These are phyloP conservation scores for Halcyon malimbica DNA, from an alignment of 2,113 vertebrate genomes.

Conservation along the genomic window DNA sequence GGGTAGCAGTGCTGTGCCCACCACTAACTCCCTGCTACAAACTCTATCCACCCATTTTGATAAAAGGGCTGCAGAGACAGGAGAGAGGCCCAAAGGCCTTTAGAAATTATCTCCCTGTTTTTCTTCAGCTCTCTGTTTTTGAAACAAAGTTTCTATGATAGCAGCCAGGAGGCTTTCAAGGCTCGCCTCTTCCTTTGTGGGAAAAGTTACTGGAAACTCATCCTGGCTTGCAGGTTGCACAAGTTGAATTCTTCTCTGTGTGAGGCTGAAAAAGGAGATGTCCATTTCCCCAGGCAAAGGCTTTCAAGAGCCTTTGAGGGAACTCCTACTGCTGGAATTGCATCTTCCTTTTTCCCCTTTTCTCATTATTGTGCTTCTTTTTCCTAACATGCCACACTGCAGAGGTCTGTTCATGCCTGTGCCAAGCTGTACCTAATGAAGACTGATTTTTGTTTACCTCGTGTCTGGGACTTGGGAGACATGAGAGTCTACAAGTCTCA, in stretches of 20 bases:
- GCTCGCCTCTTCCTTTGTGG: not conserved
- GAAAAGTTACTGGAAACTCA: not conserved
- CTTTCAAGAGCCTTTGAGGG: not conserved
- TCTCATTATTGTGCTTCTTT: not conserved
- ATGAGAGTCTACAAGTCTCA: not conserved
- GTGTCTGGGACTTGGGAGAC: not conserved
- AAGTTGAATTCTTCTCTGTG: not conserved
- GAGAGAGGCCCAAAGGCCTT: not conserved
- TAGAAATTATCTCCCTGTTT: not conserved
- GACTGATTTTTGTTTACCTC: not conserved
- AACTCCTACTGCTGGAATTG: not conserved
- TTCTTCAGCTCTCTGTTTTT: not conserved
- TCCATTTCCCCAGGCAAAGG: not conserved
- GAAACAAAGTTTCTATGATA: not conserved
- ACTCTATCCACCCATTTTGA: not conserved
- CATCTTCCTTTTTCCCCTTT: not conserved
- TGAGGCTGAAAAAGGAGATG: not conserved
- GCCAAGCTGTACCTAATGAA: not conserved
- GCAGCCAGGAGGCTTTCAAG: not conserved
- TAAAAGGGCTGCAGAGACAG: not conserved
- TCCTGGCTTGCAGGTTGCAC: not conserved
- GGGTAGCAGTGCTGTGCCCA: not conserved
- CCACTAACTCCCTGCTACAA: not conserved
- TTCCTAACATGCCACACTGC: not conserved
- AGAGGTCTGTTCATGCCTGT: not conserved